Evolutionary conservation across 2,113 vertebrate genomes (phyloP), one percentile per base, ranked within the genome.

Genomic region (Epinephelus moara): DNA sequence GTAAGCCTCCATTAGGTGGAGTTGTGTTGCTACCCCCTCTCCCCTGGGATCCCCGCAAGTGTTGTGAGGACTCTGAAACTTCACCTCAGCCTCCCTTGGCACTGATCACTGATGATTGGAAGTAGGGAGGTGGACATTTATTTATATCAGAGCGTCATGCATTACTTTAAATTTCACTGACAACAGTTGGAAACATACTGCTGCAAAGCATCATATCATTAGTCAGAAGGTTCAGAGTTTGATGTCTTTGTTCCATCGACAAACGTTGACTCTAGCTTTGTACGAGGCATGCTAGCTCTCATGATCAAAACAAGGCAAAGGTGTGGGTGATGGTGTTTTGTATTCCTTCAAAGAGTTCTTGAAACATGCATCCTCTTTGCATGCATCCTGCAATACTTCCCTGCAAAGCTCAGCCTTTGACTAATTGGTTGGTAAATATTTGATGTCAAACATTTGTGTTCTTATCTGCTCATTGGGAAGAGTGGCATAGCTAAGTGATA

Each of bases 361-460:
- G 14, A 76, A 40, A 56, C 47, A 13, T n/a, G 13, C 6, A 14
- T 76, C 45, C 40, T 71, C 30, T 56, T 30, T 53, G 15, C 49
- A 17, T 33, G 7, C 30, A 45, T 45, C 37, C 15, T 2, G 37
- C 21, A 61, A 19, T 8, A 4, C 45, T 59, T 49, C 25, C 33
- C 30, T 67, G 62, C 66, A 47, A 45, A 74, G 33, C 66, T 68
- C 40, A 18, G 27, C 21, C 27, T 55, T 50, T 57, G 40, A 63
- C 66, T 85, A 86, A 90, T 56, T 83, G 86, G n/a, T 71, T 30
- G 62, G 69, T 79, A 77, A 83, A 79, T 85, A 71, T 86, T 84
- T 76, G 80, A 86, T 85, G 66, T 71, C 30, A 47, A 73, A 73
- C 66, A 18, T 37, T 45, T 37, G 27, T 15, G 62, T 57, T 50